Conservation (phyloP, 2,113 vertebrate species). For the Narcine bancroftii region DNA sequence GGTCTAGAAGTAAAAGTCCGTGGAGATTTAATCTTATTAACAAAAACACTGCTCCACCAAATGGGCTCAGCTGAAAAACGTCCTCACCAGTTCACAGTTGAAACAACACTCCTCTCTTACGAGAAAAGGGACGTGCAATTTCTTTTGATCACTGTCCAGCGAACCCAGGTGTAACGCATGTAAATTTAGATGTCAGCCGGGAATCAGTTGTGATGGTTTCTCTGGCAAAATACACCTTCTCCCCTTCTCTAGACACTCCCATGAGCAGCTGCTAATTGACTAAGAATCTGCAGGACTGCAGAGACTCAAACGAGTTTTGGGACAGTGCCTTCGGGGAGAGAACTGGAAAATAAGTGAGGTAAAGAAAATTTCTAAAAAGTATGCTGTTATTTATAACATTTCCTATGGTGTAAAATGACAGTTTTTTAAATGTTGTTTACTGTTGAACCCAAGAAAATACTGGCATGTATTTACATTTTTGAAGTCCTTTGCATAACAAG, state of each 20-base stretch:
- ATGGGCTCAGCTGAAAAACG: neutral
- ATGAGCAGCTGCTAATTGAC: neutral
- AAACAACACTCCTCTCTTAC: neutral
- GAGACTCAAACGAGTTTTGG: neutral
- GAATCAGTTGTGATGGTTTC: neutral
- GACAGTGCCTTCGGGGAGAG: neutral
- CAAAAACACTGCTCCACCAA: neutral
- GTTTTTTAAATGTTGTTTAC: neutral
- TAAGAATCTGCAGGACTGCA: neutral
- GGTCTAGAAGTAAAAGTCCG: too few relatives aligned
- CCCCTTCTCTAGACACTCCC: neutral
- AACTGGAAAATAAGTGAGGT: neutral
- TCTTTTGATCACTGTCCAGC: neutral
- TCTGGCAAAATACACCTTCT: neutral
- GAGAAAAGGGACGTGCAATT: neutral
- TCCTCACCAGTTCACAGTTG: neutral
- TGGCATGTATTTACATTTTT: neutral
- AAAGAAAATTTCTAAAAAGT: neutral
- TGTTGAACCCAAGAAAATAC: neutral
- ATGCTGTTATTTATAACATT: neutral
- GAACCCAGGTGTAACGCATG: neutral
- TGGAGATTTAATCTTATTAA: neutral
- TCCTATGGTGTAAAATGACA: neutral
- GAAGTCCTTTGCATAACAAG: neutral
- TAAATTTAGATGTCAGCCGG: neutral